Base-by-base conservation (phyloP, 2,797 vertebrate genomes). In the Sphenopsis melanotis region DNA sequence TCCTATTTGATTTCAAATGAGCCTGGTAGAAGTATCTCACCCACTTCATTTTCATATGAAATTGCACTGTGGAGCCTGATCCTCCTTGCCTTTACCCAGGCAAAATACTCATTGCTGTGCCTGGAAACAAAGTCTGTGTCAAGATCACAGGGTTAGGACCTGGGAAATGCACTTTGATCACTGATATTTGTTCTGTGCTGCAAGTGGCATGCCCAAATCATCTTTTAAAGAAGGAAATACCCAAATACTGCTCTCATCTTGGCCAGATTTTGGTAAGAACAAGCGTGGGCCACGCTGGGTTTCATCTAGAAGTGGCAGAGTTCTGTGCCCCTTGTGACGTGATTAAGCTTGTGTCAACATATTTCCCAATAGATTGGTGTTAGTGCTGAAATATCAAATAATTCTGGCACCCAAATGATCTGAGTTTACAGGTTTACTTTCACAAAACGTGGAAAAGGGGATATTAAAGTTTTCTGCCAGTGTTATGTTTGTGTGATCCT, bases 1-100 rank as follows among this genome's bases (percentile, higher is more conserved):
- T 94, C 80, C 84, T 87, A 95, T 97, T 97, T 96, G 71, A 95
- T 92, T 96, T 96, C 94, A 92, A 95, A 97, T 87, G 55, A 96
- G 84, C 89, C 91, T 74, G 61, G 93, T 75, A 85, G 89, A 82
- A 71, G 79, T 65, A 85, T 83, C 44, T 87, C 74, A 93, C 90
- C 87, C 64, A 66, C 97, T 95, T 96, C 85, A 94, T 96, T 97
- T 97, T 96, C 91, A 92, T 91, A 92, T 65, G 39, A 92, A 96
- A 97, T 92, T 90, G 47, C 79, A 76, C 56, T 3, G 12, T 83
- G 86, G 50, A 90, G 68, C 29, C 76, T 76, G 65, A 89, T 78
- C 79, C 65, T 90, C 63, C 70, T 59, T 63, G 71, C 66, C 29
- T 96, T 94, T 74, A 24, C 81, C 53, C 37, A 7, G 42, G 72